A percentile compares a stretch with the other conserved stretches of the same genome.
These are phyloP conservation scores for Parelbella ahira DNA, from an alignment of 2,888 invertebrate species.

Conservation along the genomic window DNA sequence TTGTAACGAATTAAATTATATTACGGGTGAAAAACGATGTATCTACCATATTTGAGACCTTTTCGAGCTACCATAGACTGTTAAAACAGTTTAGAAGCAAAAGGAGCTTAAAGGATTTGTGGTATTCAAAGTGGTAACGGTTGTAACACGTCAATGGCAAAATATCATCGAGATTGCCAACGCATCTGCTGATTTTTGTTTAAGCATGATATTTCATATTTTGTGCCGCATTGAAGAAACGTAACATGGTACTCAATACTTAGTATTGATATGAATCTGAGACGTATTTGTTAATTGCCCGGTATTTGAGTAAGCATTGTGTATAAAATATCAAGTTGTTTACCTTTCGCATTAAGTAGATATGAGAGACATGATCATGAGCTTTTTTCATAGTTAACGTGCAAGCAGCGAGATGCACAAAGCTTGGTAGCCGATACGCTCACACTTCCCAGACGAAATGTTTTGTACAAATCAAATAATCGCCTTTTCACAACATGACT, in stretches of 20 bases:
- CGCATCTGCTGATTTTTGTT: conserved; percentile 24
- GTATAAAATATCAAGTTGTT: conserved; percentile 23
- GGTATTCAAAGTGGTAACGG: conserved; percentile 22
- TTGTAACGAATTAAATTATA: no score
- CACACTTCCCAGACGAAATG: conserved; percentile 74
- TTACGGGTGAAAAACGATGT: no score
- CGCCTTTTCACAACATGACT: conserved; percentile 62
- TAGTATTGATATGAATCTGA: conserved; percentile 19
- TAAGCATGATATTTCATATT: conserved; percentile 25
- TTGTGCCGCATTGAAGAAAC: conserved; percentile 25
- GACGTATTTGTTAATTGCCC: conserved; percentile 20
- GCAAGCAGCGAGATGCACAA: conserved; percentile 69
- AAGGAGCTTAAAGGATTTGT: conserved; percentile 17
- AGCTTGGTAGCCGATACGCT: conserved; percentile 76
- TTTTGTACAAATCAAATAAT: conserved; percentile 60
- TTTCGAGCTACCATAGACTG: no score
- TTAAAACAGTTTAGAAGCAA: no score
- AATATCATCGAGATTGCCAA: conserved; percentile 10
- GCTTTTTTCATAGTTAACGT: conserved; percentile 64
- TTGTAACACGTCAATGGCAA: conserved; percentile 7
- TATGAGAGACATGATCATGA: conserved; percentile 52
- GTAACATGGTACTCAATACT: conserved; percentile 25
- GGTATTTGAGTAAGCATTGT: conserved; percentile 25
- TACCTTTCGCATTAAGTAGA: conserved; percentile 25
- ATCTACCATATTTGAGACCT: no score